phyloP scores from a whole-genome alignment of 2,113 vertebrate species.

The Oncorhynchus masou region DNA sequence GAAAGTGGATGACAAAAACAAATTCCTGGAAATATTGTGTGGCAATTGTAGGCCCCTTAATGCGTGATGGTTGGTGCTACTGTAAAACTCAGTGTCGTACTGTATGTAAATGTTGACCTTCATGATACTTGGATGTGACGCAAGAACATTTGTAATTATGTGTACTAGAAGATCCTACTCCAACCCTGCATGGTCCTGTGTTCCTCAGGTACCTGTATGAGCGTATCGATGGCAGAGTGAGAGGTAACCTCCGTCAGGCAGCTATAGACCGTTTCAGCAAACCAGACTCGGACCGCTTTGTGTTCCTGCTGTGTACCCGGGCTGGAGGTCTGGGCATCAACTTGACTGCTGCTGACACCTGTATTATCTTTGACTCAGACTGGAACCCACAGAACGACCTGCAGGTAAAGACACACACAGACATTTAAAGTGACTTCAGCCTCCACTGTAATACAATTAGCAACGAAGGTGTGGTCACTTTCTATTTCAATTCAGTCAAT shows the following conservation, averaged over 20 bases:
- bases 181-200: neutral
- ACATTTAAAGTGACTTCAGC: neutral
- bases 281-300: conserved; percentile 94
- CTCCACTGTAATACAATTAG: neutral
- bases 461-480: no score
- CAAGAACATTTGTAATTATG: neutral
- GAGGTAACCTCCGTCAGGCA: conserved; percentile 93
- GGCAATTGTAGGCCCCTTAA: neutral
- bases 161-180: no score
- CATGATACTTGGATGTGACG: neutral
- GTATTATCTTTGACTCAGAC: conserved; percentile 98
- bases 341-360: conserved; percentile 95
- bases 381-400: conserved; percentile 99
- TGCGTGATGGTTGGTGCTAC: neutral
- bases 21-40: no score
- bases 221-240: conserved; percentile 93
- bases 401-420: conserved; percentile 76
- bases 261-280: conserved; percentile 98
- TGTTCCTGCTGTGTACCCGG: conserved; percentile 95
- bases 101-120: neutral
- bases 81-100: neutral
- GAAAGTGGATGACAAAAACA: neutral
- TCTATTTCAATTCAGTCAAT: no score
- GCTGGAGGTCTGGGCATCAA: conserved; percentile 97
- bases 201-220: conserved; percentile 91